Evolutionary conservation across 2,888 invertebrate genomes (phyloP).

Genomic region (Euplexia lucipara): DNA sequence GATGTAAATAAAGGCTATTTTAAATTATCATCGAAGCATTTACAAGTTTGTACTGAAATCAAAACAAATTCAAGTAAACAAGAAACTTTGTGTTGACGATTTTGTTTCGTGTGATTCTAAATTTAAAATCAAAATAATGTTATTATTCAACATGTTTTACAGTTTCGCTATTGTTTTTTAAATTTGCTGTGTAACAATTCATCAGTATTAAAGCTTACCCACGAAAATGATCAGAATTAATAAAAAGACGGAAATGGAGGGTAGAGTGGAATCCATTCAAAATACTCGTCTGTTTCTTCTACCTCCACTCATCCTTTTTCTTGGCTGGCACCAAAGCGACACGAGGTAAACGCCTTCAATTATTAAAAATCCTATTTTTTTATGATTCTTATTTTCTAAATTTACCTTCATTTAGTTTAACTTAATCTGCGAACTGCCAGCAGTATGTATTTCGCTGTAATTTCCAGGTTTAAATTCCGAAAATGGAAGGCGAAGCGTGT

Average conservation of each 20-base stretch:
- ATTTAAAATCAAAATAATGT: conserved; percentile 26
- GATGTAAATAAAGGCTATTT: background rate
- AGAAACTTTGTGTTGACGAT: conserved; percentile 5
- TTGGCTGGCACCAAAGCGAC: conserved; percentile 69
- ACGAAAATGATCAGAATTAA: conserved; percentile 13
- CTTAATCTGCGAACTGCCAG: conserved; percentile 35
- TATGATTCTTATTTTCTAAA: conserved; percentile 68
- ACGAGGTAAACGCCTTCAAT: conserved; percentile 79
- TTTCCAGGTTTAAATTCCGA: conserved; percentile 63
- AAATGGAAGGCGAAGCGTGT: conserved; percentile 75
- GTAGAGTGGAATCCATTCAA: conserved; percentile 67
- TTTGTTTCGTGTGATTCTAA: conserved; percentile 27
- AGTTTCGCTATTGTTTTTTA: background rate
- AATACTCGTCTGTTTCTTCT: conserved; percentile 60
- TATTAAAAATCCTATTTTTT: conserved; percentile 60
- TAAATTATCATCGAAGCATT: background rate
- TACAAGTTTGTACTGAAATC: conserved; percentile 11
- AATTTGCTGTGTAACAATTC: too few species aligned
- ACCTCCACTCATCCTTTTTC: conserved; percentile 72
- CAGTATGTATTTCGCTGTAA: conserved; percentile 63
- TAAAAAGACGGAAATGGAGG: conserved; percentile 62
- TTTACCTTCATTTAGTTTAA: conserved; percentile 73
- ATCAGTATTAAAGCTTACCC: conserved; percentile 28
- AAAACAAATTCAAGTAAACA: conserved; percentile 44
- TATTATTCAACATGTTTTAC: background rate